These are phyloP conservation scores for Corythucha ciliata DNA, from an alignment of 2,888 invertebrate genomes.

Conservation along the genomic window DNA sequence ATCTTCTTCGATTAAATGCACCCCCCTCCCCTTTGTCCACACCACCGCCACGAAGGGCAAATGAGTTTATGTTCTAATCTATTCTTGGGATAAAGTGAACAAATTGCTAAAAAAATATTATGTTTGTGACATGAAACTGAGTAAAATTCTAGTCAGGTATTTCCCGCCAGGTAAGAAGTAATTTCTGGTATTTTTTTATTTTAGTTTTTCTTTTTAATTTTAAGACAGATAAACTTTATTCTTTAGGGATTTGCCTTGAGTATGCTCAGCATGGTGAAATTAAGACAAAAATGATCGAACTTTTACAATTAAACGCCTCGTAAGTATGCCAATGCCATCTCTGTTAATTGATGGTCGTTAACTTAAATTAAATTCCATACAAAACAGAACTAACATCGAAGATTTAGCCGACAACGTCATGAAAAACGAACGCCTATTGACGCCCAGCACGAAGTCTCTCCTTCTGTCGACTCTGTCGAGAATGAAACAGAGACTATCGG, in stretches of 20 bases:
- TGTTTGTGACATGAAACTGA: slow-evolving; percentile 54
- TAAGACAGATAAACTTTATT: slow-evolving; percentile 33
- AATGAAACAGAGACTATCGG: slow-evolving; percentile 54
- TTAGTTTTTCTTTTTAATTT: slow-evolving; percentile 12
- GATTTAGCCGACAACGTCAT: slow-evolving; percentile 47
- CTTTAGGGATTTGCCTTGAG: slow-evolving; percentile 51
- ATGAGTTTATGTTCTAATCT: no score
- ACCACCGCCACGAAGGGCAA: no score
- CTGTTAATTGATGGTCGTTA: background rate
- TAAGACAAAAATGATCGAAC: slow-evolving; percentile 55
- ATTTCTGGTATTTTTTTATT: background rate
- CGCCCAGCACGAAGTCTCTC: slow-evolving; percentile 49
- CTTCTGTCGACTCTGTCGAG: slow-evolving; percentile 53
- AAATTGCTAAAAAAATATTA: no score
- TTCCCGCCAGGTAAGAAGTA: slow-evolving; percentile 54
- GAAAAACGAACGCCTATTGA: slow-evolving; percentile 49
- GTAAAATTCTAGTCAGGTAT: slow-evolving; percentile 60
- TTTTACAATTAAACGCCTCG: slow-evolving; percentile 41
- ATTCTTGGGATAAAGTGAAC: no score
- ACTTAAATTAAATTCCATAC: background rate
- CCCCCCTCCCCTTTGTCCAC: no score
- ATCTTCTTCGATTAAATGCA: no score
- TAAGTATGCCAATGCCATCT: background rate
- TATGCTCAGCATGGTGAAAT: slow-evolving; percentile 49
- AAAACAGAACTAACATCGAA: slow-evolving; percentile 51